Evolutionary conservation across 2,797 vertebrate genomes (phyloP), one percentile per base, ranked within the genome.

Genomic region (Lithobates pipiens): DNA sequence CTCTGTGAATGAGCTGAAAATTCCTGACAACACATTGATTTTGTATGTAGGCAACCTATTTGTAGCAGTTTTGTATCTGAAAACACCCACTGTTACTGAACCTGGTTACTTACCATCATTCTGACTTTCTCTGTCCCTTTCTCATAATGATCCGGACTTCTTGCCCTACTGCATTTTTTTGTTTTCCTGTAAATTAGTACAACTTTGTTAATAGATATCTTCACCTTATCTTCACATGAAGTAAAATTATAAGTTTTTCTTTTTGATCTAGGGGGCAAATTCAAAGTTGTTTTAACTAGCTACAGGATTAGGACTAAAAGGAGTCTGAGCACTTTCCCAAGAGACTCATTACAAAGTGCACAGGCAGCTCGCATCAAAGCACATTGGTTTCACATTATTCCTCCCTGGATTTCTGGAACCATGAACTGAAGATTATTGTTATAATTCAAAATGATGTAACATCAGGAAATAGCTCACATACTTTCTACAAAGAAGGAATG

Each of bases 381-480:
- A 61, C 23, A 25, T 46, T 23, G 32, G 70, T 13, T 61, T 71
- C 79, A 39, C 32, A 80, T 72, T 72, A 50, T 57, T 61, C 46
- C 79, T 72, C 68, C 68, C 67, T 18, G 29, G 39, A 71, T 80
- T 46, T 27, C 46, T 36, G 79, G 67, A 39, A 61, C 50, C 79
- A 42, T 72, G 50, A 73, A 54, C 78, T 80, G 78, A 80, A 39
- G 68, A 72, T 80, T 23, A 72, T 80, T 71, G 68, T 50, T 72
- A 73, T 81, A 80, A 72, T 73, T 81, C 69, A 81, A 73, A 81
- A 36, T 71, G 69, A 71, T 81, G 69, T 42, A 57, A 81, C 79
- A 81, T 73, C 69, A 42, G 34, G 79, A 81, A 81, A 81, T 81
- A 73, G 32, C 57, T 81, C 57, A 36, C 34, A 72, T 81, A 73